These are phyloP conservation scores for Ylistrum balloti DNA, from an alignment of 1,140 invertebrate species.

Conservation along the genomic window DNA sequence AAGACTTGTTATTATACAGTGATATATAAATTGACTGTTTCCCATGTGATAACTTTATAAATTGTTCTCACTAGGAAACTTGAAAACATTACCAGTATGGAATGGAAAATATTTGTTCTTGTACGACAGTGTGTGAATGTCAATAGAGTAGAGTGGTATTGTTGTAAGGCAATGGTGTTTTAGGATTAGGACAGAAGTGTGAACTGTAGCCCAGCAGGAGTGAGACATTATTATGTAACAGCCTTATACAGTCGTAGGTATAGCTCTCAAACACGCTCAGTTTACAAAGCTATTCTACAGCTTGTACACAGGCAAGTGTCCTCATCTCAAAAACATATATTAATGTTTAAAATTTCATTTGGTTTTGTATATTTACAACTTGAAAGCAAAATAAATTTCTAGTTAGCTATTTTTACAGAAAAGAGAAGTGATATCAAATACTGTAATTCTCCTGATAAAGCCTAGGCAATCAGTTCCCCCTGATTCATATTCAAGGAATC, in stretches of 20 bases:
- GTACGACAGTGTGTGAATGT: background rate
- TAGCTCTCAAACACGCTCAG: background rate
- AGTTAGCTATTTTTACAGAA: no score
- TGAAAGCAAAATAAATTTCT: background rate
- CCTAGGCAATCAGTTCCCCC: no score
- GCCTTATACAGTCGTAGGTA: background rate
- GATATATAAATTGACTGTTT: background rate
- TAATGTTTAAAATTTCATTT: background rate
- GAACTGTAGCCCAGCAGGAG: background rate
- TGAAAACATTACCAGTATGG: background rate
- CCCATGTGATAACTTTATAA: background rate
- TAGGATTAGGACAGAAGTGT: background rate
- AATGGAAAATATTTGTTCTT: background rate
- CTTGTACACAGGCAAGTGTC: background rate
- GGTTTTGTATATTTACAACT: background rate
- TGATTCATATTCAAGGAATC: no score
- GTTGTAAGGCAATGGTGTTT: background rate
- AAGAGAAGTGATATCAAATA: no score
- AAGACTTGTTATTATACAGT: no score
- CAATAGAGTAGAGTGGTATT: background rate
- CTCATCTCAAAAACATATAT: background rate
- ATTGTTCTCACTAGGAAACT: background rate
- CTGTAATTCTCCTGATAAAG: no score
- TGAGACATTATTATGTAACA: background rate
- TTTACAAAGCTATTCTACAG: slow-evolving; percentile 31